phyloP scores from a whole-genome alignment of 2,888 invertebrate genomes.

The Dastarcus helophoroides region DNA sequence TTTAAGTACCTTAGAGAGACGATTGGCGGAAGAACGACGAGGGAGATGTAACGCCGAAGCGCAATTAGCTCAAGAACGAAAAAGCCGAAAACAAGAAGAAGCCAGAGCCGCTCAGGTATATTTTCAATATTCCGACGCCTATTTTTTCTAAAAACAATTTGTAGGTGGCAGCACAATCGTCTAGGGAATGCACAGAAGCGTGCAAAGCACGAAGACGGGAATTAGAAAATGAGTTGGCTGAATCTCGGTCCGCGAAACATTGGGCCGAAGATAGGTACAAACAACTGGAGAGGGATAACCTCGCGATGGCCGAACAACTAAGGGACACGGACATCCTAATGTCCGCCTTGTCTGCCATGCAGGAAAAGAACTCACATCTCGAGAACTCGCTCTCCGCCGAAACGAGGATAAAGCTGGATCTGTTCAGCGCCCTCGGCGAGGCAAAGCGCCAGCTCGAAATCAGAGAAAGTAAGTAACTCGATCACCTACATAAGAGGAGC shows the following conservation, averaged over 20 bases:
- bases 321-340: conserved; percentile 66
- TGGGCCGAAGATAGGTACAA: conserved; percentile 48
- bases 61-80: conserved; percentile 61
- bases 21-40: conserved; percentile 76
- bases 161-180: conserved; percentile 30
- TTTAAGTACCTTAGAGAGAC: conserved; percentile 64
- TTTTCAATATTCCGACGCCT: neutral
- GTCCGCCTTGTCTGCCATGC: conserved; percentile 68
- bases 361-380: conserved; percentile 84
- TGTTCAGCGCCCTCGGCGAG: conserved; percentile 93
- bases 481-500: neutral
- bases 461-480: conserved; percentile 64
- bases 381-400: conserved; percentile 92
- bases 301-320: conserved; percentile 30
- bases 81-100: conserved; percentile 49
- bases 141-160: conserved; percentile 3
- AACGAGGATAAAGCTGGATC: conserved; percentile 93
- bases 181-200: conserved; percentile 33
- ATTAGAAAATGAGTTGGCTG: conserved; percentile 49
- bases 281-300: conserved; percentile 45
- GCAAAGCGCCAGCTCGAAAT: conserved; percentile 83
- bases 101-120: conserved; percentile 34
- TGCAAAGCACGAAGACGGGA: conserved; percentile 43
- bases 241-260: conserved; percentile 45
- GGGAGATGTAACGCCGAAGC: conserved; percentile 61